Evolutionary conservation across 2,113 vertebrate genomes (phyloP), one percentile per base, ranked within the genome.

Genomic region (Eptesicus fuscus): DNA sequence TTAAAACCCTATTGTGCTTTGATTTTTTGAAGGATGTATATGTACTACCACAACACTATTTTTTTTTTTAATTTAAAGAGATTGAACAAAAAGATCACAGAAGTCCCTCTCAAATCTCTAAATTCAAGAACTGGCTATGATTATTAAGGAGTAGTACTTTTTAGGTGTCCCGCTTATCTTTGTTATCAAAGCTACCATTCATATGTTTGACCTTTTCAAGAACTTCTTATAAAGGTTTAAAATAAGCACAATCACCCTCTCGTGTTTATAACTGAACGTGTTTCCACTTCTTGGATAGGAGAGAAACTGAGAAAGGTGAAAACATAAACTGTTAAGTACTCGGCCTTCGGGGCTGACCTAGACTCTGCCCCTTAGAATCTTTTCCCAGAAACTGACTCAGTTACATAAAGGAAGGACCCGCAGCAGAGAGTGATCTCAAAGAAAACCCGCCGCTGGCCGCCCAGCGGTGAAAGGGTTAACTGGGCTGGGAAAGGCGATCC

Each of bases 381-480:
- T 83, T 51, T 86, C 74, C 73, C 83, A 44, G 83, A 84, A 78
- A 71, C n/a, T 9, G 4, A 20, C 47, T 44, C 32, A 22, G 51
- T 44, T 70, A 30, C 47, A 11, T 44, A 23, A 53, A 88, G 82
- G 83, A 88, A 71, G 7, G n/a, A 10, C 32, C 25, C 0, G 53
- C 2, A 23, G 13, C 56, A 3, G 25, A 76, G 51, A 17, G 23
- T n/a, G 6, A 77, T 67, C 42, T 30, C n/a, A 13, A 13, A 37
- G 44, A 14, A 22, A 22, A 47, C 71, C 10, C 9, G 8, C 67
- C 51, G 74, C 74, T 16, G 63, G 37, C 78, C 14, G 44, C 83
- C 63, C 28, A 70, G 97, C n/a, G 59, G 20, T 37, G 92, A 96
- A 96, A 86, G 97, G 44, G 98, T 98, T 98, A 98, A 98, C 94